Percentiles rank a stretch among this genome's conserved stretches.
Evolutionary conservation across 2,113 vertebrate genomes (phyloP).

Genomic region (Chelonoidis abingdonii): DNA sequence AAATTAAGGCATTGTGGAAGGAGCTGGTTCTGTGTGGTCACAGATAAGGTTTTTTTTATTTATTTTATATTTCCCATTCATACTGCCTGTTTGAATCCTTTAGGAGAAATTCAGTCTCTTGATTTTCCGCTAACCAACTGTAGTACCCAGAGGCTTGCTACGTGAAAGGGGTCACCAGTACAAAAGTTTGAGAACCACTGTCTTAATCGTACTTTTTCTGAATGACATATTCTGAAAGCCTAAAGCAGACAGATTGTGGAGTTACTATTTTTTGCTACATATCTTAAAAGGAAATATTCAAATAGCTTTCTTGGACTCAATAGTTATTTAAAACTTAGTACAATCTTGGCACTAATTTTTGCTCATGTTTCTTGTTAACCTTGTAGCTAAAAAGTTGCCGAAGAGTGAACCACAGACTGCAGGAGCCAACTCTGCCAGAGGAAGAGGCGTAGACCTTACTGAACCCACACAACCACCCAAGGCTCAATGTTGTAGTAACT

Average conservation of each 20-base stretch:
- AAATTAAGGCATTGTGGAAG: neutral
- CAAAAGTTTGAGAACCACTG: too few relatives aligned
- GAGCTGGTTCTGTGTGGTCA: neutral
- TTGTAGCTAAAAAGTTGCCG: constrained; percentile 93
- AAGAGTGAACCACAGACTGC: constrained; percentile 94
- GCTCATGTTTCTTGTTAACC: constrained; percentile 20
- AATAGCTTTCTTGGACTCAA: neutral
- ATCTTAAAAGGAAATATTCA: neutral
- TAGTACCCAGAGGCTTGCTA: neutral
- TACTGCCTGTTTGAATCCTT: neutral
- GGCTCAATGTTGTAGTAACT: constrained; percentile 97
- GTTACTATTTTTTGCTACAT: neutral
- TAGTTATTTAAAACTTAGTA: neutral
- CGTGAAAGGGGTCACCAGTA: too few relatives aligned
- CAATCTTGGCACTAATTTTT: constrained; percentile 27
- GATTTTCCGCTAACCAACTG: neutral
- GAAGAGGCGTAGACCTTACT: constrained; percentile 95
- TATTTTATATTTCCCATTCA: neutral
- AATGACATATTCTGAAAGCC: neutral
- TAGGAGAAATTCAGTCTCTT: neutral
- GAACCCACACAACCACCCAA: constrained; percentile 93
- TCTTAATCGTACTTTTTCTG: neutral
- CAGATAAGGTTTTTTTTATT: neutral
- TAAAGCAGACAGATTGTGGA: neutral
- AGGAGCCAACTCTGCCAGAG: constrained; percentile 86